Evolutionary conservation across 2,797 vertebrate genomes (phyloP).

Genomic region (Phyllotis vaccarum): DNA sequence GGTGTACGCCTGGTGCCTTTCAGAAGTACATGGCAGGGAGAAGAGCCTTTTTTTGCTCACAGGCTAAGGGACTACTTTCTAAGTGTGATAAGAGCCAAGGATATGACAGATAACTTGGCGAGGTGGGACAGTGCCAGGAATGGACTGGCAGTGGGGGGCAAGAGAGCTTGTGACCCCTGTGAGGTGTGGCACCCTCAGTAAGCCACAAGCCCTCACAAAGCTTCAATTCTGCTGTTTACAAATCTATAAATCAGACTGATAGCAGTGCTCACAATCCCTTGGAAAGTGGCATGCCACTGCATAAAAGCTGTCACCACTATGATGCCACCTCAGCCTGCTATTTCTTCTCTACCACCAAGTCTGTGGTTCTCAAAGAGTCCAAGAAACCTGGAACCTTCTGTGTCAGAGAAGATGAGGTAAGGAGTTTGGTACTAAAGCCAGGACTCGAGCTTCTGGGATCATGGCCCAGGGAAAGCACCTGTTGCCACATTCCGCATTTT

Average conservation of each 20-base stretch:
- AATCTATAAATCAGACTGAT: too few species aligned
- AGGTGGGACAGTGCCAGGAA: not conserved
- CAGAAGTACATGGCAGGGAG: not conserved
- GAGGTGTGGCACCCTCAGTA: too few species aligned
- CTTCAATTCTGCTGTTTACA: not conserved
- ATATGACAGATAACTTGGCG: not conserved
- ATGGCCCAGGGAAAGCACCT: too few species aligned
- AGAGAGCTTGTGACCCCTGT: not conserved
- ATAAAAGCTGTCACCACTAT: fast-evolving
- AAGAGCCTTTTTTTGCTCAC: too few species aligned
- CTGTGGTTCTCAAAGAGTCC: not conserved
- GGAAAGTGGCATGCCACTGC: not conserved
- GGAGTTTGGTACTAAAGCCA: not conserved
- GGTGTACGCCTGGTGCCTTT: not conserved
- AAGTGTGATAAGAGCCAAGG: fast-evolving
- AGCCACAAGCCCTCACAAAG: not conserved
- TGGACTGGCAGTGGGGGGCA: not conserved
- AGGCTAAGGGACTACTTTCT: not conserved
- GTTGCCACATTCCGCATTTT: not conserved
- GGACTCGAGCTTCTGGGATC: not conserved
- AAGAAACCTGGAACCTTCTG: not conserved
- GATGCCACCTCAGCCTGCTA: not conserved
- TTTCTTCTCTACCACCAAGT: not conserved
- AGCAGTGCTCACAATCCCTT: fast-evolving
- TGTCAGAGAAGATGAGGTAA: fast-evolving